Evolutionary conservation across 2,113 vertebrate species (phyloP).

Genomic region (Mesocricetus auratus): DNA sequence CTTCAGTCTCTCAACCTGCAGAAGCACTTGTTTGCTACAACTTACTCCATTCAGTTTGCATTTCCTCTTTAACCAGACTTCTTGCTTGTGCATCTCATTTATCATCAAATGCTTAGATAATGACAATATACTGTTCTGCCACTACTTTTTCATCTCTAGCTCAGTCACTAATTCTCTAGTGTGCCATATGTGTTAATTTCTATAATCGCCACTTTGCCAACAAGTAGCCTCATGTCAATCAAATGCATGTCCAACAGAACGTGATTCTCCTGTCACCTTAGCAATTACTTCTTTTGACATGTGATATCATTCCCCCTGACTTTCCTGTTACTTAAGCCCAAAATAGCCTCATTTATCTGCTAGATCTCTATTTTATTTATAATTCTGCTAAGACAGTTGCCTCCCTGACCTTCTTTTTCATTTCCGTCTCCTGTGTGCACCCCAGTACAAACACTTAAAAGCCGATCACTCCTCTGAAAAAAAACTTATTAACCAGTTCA

Average conservation of each 20-base stretch:
- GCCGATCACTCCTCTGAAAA: neutral
- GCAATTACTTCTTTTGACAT: neutral
- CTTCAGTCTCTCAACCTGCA: neutral
- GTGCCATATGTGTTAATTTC: neutral
- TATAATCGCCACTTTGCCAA: neutral
- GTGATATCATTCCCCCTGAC: neutral
- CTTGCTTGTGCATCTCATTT: neutral
- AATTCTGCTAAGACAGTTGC: neutral
- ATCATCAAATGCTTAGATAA: neutral
- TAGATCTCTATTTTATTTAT: neutral
- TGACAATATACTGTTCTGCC: neutral
- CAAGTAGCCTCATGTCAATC: neutral
- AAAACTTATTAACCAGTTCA: constrained; percentile 65
- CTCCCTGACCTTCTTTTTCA: neutral
- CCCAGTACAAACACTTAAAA: constrained; percentile 44
- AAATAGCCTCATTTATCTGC: neutral
- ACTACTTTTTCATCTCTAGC: neutral
- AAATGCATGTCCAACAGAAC: neutral
- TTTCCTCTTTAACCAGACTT: neutral
- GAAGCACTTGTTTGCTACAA: neutral
- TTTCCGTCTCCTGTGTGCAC: neutral
- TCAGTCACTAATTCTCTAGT: neutral
- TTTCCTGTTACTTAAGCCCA: neutral
- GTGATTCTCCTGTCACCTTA: neutral
- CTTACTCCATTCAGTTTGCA: neutral